Percentiles rank a stretch among this genome's conserved stretches.
These are phyloP conservation scores for Leucoraja erinaceus DNA, from an alignment of 2,113 vertebrate species.

Conservation along the genomic window DNA sequence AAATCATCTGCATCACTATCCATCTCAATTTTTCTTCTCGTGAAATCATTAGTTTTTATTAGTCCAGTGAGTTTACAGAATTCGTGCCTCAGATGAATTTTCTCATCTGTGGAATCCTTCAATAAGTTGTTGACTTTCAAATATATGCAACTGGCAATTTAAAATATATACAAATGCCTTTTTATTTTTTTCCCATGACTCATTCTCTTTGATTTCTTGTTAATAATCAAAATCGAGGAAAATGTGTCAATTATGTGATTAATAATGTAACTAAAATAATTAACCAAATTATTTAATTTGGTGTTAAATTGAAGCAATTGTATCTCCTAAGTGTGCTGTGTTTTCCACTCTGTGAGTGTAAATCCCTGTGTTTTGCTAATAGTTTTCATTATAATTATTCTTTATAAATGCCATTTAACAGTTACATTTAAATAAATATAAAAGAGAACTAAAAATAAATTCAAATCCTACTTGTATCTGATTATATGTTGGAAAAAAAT, in stretches of 20 bases:
- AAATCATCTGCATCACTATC: not conserved
- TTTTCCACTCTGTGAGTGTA: too few species aligned
- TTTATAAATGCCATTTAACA: not conserved
- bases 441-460: not conserved
- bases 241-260: not conserved
- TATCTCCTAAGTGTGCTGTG: too few species aligned
- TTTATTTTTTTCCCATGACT: not conserved
- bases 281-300: not conserved
- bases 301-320: not conserved
- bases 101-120: not conserved
- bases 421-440: not conserved
- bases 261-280: not conserved
- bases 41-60: not conserved
- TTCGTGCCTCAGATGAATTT: not conserved
- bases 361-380: not conserved
- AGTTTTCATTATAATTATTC: not conserved
- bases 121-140: not conserved
- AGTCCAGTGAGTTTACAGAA: not conserved
- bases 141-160: not conserved
- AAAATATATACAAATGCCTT: not conserved
- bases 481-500: not conserved
- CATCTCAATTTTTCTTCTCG: not conserved
- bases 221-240: not conserved
- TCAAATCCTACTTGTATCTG: not conserved
- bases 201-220: not conserved